These are phyloP conservation scores for Adrianichthys oophorus DNA, from an alignment of 2,797 vertebrate species.

Conservation along the genomic window DNA sequence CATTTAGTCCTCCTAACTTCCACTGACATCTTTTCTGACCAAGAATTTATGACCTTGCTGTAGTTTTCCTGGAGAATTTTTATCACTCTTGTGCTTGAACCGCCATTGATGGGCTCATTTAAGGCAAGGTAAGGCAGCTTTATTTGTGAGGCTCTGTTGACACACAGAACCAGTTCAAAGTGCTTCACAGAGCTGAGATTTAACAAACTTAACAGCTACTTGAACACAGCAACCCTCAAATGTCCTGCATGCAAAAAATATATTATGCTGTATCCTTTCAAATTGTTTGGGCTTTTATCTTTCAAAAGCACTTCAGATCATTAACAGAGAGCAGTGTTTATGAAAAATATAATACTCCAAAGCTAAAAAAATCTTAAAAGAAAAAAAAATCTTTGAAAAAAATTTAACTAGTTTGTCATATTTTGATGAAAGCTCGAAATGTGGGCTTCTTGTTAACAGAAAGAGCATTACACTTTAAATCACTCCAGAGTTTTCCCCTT, in stretches of 20 bases:
- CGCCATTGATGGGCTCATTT: not conserved
- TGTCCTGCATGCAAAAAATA: not conserved
- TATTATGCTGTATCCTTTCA: not conserved
- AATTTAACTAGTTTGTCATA: not conserved
- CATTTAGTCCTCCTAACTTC: constrained; percentile 19
- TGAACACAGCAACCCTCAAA: not conserved
- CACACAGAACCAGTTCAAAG: too few species aligned
- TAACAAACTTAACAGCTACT: not conserved
- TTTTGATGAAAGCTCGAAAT: not conserved
- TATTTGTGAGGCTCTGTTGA: too few species aligned
- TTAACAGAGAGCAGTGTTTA: not conserved
- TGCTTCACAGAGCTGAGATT: too few species aligned
- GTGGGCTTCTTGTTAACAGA: too few species aligned
- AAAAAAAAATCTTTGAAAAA: not conserved
- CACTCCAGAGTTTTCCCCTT: not conserved
- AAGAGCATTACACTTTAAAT: not conserved
- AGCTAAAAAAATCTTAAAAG: not conserved
- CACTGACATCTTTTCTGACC: constrained; percentile 5
- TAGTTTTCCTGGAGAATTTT: not conserved
- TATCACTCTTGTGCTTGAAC: not conserved
- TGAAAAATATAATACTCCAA: not conserved
- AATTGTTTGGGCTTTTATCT: not conserved
- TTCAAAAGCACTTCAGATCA: too few species aligned
- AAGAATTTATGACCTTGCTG: not conserved
- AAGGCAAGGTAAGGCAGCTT: not conserved